phyloP scores from a whole-genome alignment of 2,888 invertebrate species.

The Diarsia brunnea region DNA sequence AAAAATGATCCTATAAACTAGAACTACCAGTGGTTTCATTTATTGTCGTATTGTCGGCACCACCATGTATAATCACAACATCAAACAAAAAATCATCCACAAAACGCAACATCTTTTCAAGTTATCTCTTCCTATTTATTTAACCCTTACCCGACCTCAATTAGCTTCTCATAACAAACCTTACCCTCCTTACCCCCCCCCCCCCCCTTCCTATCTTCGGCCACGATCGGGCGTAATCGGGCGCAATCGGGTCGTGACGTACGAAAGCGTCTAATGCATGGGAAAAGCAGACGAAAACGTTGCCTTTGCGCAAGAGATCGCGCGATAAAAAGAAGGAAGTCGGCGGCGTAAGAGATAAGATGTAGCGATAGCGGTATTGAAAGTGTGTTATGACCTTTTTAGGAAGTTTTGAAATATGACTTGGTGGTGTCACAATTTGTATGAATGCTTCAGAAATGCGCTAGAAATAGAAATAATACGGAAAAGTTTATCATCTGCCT shows the following conservation, averaged over 20 bases:
- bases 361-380: constrained; percentile 60
- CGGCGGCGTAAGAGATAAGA: constrained; percentile 44
- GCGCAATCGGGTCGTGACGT: constrained; percentile 74
- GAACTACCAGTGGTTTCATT: no score
- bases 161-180: constrained; percentile 54
- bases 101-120: constrained; percentile 13
- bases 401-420: constrained; percentile 47
- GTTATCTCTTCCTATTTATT: constrained; percentile 53
- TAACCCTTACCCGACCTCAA: constrained; percentile 52
- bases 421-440: not conserved
- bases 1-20: no score
- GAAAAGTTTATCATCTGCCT: not conserved
- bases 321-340: constrained; percentile 71
- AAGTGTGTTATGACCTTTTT: constrained; percentile 56
- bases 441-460: not conserved
- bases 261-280: constrained; percentile 72
- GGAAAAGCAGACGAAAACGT: constrained; percentile 72
- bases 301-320: constrained; percentile 71
- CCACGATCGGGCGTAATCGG: constrained; percentile 69
- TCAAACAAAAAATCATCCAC: not conserved
- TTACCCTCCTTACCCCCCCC: constrained; percentile 6
- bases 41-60: no score
- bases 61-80: not conserved
- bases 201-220: constrained; percentile 54
- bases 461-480: not conserved